Conservation (phyloP, 2,113 vertebrate genomes). For the Myxocyprinus asiaticus region DNA sequence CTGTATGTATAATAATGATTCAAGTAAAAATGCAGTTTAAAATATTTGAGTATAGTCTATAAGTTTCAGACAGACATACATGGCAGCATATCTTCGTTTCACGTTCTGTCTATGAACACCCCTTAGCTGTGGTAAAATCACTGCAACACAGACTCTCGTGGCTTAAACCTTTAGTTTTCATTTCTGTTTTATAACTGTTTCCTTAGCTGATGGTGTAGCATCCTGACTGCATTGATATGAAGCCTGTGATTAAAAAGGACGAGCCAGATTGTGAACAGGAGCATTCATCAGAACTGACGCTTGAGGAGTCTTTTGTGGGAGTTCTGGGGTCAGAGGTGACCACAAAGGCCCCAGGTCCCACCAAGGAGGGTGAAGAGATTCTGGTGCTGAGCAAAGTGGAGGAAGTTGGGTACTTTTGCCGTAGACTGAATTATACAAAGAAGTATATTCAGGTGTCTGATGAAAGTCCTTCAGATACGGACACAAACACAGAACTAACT, state of each 20-base stretch:
- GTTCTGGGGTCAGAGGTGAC: neutral
- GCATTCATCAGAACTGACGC: too few species aligned
- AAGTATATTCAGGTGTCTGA: neutral
- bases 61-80: too few species aligned
- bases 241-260: neutral
- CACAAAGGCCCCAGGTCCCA: too few species aligned
- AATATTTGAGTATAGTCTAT: too few species aligned
- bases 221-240: neutral
- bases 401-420: constrained; percentile 1
- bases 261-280: neutral
- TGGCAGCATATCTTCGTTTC: too few species aligned
- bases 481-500: neutral
- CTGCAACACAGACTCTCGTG: too few species aligned
- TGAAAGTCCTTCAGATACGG: neutral
- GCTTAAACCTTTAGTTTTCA: too few species aligned
- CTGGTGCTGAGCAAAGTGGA: constrained; percentile 3
- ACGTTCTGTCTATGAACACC: too few species aligned
- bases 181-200: neutral
- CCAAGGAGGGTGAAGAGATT: neutral
- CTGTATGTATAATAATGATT: too few species aligned
- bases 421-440: neutral
- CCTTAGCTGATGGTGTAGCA: neutral
- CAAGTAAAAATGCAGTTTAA: too few species aligned
- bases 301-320: neutral
- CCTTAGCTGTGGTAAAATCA: too few species aligned